These are phyloP conservation scores for Rotaria sp. DNA, from an alignment of 2,888 invertebrate genomes.

Conservation along the genomic window DNA sequence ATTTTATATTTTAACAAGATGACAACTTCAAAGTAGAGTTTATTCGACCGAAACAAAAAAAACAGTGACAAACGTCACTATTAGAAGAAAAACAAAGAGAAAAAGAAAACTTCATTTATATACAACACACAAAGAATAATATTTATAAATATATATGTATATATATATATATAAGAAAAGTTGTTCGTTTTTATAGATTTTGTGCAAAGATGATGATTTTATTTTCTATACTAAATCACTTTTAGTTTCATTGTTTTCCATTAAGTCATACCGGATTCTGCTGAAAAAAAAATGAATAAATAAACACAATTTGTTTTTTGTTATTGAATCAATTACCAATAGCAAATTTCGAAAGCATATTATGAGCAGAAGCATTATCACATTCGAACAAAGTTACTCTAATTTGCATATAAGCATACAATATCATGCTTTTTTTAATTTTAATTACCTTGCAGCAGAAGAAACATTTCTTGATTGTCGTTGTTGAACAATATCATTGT, in stretches of 20 bases:
- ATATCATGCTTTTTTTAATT: not conserved
- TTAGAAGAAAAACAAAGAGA: too few species aligned
- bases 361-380: not conserved
- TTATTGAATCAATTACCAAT: not conserved
- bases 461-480: not conserved
- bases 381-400: conserved; percentile 24
- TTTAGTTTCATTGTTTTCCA: not conserved
- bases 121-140: not conserved
- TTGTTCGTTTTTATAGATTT: not conserved
- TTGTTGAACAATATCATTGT: not conserved
- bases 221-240: not conserved
- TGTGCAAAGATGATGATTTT: not conserved
- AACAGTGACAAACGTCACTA: too few species aligned
- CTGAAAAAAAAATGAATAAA: not conserved
- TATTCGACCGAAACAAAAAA: not conserved
- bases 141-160: not conserved
- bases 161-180: not conserved
- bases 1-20: not conserved
- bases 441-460: not conserved
- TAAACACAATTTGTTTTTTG: not conserved
- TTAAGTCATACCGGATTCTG: conserved; percentile 5
- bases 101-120: not conserved
- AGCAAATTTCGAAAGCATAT: not conserved
- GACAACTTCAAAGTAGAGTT: not conserved
- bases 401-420: not conserved